Evolutionary conservation across 2,113 vertebrate species (phyloP).

Genomic region (Mugil cephalus): DNA sequence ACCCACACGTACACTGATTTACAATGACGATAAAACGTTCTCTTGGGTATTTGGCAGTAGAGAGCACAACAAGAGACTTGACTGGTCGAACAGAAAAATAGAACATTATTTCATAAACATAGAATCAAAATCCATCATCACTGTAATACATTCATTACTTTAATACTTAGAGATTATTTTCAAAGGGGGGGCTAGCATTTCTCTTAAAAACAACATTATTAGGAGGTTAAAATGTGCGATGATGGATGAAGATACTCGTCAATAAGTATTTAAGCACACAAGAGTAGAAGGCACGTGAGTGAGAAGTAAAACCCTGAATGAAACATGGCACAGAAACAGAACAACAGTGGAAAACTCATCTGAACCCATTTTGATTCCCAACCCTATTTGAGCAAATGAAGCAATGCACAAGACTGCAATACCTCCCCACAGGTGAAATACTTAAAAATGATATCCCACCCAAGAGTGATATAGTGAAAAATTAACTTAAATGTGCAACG

Average conservation of each 20-base stretch:
- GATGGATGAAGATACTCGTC: background rate
- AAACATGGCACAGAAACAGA: conserved; percentile 7
- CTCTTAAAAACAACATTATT: background rate
- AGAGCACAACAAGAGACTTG: conserved; percentile 8
- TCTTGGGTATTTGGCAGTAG: conserved; percentile 20
- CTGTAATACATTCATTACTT: conserved; percentile 21
- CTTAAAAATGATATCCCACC: background rate
- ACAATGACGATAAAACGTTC: conserved; percentile 22
- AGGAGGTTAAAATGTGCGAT: background rate
- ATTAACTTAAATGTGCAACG: background rate
- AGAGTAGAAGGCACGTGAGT: conserved; percentile 68
- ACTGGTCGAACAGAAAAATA: conserved; percentile 2
- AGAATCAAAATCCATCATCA: conserved; percentile 6
- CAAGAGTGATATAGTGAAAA: background rate
- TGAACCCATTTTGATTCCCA: background rate
- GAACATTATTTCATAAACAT: conserved; percentile 3
- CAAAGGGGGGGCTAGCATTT: too few species aligned
- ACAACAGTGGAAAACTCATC: background rate
- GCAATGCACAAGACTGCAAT: background rate
- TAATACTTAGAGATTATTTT: conserved; percentile 5
- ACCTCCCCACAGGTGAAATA: background rate
- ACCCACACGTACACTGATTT: conserved; percentile 4
- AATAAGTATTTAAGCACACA: conserved; percentile 16
- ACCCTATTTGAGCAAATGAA: background rate
- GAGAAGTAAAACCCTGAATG: conserved; percentile 37